Evolutionary conservation across 2,113 vertebrate species (phyloP).

Genomic region (Anoplopoma fimbria): DNA sequence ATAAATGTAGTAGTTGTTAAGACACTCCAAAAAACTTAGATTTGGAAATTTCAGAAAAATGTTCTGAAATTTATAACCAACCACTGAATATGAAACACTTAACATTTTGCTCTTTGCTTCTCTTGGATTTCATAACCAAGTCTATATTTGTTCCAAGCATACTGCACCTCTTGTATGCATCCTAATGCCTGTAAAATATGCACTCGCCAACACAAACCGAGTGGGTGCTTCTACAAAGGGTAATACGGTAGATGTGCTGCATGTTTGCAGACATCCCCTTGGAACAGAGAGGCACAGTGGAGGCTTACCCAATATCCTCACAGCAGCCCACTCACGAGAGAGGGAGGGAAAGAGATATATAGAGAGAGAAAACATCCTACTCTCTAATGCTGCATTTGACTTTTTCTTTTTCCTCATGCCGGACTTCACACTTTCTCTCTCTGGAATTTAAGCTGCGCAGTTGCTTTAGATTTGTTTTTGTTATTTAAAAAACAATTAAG

Average conservation of each 20-base stretch:
- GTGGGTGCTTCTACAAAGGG: slow-evolving; percentile 88
- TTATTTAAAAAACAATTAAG: neutral
- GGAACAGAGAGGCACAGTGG: slow-evolving; percentile 77
- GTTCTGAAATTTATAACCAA: neutral
- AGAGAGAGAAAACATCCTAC: slow-evolving; percentile 65
- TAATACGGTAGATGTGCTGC: slow-evolving; percentile 89
- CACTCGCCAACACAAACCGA: slow-evolving; percentile 67
- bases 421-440: slow-evolving; percentile 39
- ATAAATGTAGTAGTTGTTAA: neutral
- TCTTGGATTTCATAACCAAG: slow-evolving; percentile 63
- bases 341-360: slow-evolving; percentile 56
- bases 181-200: slow-evolving; percentile 71
- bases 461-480: neutral
- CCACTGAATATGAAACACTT: neutral
- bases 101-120: slow-evolving; percentile 39
- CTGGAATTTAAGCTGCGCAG: slow-evolving; percentile 27
- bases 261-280: slow-evolving; percentile 87
- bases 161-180: slow-evolving; percentile 61
- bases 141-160: slow-evolving; percentile 69
- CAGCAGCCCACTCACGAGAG: slow-evolving; percentile 76
- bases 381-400: slow-evolving; percentile 68
- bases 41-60: neutral
- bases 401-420: slow-evolving; percentile 49
- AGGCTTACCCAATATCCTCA: slow-evolving; percentile 84
- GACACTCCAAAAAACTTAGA: neutral